phyloP scores from a whole-genome alignment of 2,113 vertebrate species.

The Ptyas mucosa region DNA sequence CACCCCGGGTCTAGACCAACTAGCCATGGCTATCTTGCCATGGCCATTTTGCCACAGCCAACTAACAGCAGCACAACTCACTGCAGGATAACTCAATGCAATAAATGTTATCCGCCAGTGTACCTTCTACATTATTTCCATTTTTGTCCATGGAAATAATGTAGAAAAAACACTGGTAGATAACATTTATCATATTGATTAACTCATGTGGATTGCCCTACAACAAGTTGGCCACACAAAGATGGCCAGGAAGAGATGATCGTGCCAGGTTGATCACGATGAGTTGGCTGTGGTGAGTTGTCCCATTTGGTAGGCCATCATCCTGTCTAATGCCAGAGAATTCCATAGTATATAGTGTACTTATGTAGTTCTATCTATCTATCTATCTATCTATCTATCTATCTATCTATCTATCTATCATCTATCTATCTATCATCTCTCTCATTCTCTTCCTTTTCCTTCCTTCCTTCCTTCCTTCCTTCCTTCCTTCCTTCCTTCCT shows the following conservation, averaged over 20 bases:
- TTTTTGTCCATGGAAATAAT: neutral
- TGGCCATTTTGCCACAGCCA: neutral
- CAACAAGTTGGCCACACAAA: no score
- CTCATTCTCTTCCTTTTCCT: fast-evolving
- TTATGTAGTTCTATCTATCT: no score
- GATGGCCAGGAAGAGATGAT: neutral
- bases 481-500: no score
- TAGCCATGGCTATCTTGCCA: neutral
- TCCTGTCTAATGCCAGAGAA: neutral
- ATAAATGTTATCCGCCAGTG: no score
- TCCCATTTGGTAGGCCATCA: neutral
- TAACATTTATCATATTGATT: neutral
- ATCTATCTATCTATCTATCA: no score
- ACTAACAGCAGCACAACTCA: neutral
- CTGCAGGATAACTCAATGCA: neutral
- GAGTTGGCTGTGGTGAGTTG: neutral
- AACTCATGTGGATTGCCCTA: neutral
- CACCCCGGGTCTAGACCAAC: neutral
- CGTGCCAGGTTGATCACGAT: no score
- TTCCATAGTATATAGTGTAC: neutral
- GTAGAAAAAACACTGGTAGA: neutral
- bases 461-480: no score
- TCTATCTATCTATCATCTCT: no score
- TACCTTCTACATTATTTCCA: no score
- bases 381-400: no score